These are phyloP conservation scores for Ichneumoninae sp. DNA, from an alignment of 2,888 invertebrate genomes.

Conservation along the genomic window DNA sequence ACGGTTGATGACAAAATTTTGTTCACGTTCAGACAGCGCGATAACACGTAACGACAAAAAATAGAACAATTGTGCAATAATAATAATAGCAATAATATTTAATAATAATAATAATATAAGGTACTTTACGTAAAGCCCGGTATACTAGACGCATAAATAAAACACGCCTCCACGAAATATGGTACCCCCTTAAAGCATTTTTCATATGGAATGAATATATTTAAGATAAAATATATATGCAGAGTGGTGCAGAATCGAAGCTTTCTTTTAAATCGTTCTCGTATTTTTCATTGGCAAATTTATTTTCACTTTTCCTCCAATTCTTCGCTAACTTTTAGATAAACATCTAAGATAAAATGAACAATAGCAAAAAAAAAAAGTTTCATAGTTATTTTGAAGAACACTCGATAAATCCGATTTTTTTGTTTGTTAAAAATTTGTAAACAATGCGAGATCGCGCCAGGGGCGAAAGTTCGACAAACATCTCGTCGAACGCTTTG, in stretches of 20 bases:
- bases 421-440: too few relatives aligned
- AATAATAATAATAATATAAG: slow-evolving; percentile 73
- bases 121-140: slow-evolving; percentile 82
- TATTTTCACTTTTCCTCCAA: not conserved
- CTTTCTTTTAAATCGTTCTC: slow-evolving; percentile 27
- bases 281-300: not conserved
- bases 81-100: slow-evolving; percentile 57
- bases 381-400: not conserved
- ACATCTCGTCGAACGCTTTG: not conserved
- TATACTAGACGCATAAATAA: slow-evolving; percentile 76
- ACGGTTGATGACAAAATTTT: slow-evolving; percentile 20
- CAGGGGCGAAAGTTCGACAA: not conserved
- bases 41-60: slow-evolving; percentile 58
- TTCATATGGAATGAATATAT: slow-evolving; percentile 82
- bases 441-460: not conserved
- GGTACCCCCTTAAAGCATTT: slow-evolving; percentile 82
- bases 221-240: slow-evolving; percentile 80
- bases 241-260: slow-evolving; percentile 58
- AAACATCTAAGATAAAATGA: too few relatives aligned
- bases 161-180: slow-evolving; percentile 76
- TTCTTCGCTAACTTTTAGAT: not conserved
- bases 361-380: not conserved
- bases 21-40: slow-evolving; percentile 50
- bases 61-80: slow-evolving; percentile 46
- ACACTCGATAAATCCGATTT: not conserved